phyloP scores from a whole-genome alignment of 2,797 vertebrate genomes.

The Calcarius lapponicus region DNA sequence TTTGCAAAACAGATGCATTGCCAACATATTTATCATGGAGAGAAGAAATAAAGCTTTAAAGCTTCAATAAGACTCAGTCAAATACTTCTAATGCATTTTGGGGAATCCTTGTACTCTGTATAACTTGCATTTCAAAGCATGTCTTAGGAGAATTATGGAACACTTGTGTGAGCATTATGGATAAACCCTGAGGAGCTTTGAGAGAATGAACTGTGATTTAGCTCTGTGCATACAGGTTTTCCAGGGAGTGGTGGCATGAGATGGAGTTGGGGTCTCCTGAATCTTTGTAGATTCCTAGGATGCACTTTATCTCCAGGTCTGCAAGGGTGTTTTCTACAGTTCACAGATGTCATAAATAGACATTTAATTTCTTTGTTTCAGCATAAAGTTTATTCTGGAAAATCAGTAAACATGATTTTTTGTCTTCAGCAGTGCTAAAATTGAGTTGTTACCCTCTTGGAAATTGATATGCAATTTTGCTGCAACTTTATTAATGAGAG shows the following conservation, averaged over 20 bases:
- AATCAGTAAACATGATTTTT: background rate
- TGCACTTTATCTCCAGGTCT: background rate
- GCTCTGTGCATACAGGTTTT: background rate
- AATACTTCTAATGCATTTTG: background rate
- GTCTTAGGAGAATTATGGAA: background rate
- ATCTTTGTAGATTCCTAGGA: background rate
- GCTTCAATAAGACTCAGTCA: background rate
- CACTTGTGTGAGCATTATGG: background rate
- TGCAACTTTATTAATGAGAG: background rate
- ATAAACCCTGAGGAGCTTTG: background rate
- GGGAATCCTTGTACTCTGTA: background rate
- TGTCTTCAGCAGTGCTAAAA: background rate
- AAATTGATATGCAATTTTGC: background rate
- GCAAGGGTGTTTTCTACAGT: background rate
- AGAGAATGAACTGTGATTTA: background rate
- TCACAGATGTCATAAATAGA: background rate
- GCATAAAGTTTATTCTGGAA: background rate
- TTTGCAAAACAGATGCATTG: background rate
- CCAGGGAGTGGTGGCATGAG: background rate
- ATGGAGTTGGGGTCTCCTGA: background rate
- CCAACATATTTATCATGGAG: background rate
- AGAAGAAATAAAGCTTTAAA: background rate
- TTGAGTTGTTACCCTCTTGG: background rate
- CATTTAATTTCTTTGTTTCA: background rate
- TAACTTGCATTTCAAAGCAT: background rate